A percentile compares a stretch with the other conserved stretches of the same genome.
Conservation (phyloP, 2,888 invertebrate genomes). For the Luperina testacea region DNA sequence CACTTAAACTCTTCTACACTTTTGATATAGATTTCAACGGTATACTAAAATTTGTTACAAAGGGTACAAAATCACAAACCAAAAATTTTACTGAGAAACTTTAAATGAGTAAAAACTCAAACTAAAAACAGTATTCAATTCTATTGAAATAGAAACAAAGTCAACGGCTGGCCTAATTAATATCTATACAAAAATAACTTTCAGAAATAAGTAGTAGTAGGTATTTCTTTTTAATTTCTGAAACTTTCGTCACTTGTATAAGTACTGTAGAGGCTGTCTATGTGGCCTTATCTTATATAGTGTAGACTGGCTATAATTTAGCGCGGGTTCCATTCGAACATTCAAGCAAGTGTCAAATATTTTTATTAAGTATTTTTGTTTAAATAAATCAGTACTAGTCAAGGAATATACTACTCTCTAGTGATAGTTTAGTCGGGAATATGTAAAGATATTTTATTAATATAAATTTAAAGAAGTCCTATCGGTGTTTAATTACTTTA, state of each 20-base stretch:
- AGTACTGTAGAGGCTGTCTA: too few relatives aligned
- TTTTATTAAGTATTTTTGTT: too few relatives aligned
- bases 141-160: conserved; percentile 7
- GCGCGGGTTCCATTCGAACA: too few relatives aligned
- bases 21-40: not conserved
- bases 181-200: conserved; percentile 1
- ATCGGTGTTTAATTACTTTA: too few relatives aligned
- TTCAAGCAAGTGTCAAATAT: too few relatives aligned
- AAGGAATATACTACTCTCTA: too few relatives aligned
- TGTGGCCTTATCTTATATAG: too few relatives aligned
- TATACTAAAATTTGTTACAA: not conserved
- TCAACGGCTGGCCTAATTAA: not conserved
- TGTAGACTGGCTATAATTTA: too few relatives aligned
- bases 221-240: conserved; percentile 10
- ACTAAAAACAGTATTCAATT: not conserved
- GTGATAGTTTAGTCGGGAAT: too few relatives aligned
- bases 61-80: not conserved
- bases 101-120: not conserved
- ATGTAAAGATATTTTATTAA: too few relatives aligned
- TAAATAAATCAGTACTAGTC: too few relatives aligned
- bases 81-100: not conserved
- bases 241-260: conserved; percentile 21
- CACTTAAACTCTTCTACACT: not conserved
- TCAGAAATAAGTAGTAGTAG: conserved; percentile 17
- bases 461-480: too few relatives aligned